Percentiles rank a stretch among this genome's conserved stretches.
Conservation (phyloP, 2,888 invertebrate species). For the Rotaria macrura region DNA sequence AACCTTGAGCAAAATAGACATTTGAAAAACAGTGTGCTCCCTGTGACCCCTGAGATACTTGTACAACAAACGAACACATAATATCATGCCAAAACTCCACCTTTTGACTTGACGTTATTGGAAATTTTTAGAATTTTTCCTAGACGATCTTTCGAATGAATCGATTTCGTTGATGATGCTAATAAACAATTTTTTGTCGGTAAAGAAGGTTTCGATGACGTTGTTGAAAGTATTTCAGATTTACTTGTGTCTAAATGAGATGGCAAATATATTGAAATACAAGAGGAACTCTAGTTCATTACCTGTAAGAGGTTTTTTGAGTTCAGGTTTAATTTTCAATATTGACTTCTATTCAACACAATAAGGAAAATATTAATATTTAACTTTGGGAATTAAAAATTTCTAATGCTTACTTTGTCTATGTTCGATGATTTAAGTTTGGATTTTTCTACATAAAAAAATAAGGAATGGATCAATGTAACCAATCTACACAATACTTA, state of each 20-base stretch:
- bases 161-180: not conserved
- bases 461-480: no score
- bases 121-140: conserved; percentile 10
- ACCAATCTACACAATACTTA: not conserved
- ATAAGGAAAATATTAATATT: not conserved
- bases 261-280: not conserved
- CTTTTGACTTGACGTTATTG: not conserved
- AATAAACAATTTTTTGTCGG: not conserved
- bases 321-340: not conserved
- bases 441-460: not conserved
- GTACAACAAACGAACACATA: not conserved
- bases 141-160: not conserved
- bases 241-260: not conserved
- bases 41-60: no score
- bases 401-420: not conserved
- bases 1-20: not conserved
- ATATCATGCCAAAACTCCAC: not conserved
- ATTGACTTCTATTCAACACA: no score
- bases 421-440: not conserved
- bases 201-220: not conserved
- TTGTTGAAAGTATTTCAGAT: not conserved
- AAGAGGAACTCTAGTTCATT: not conserved
- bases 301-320: not conserved
- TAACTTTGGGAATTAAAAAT: no score
- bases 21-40: not conserved